These are phyloP conservation scores for Dendrocincla fuliginosa DNA, from an alignment of 2,797 vertebrate genomes.

Conservation along the genomic window DNA sequence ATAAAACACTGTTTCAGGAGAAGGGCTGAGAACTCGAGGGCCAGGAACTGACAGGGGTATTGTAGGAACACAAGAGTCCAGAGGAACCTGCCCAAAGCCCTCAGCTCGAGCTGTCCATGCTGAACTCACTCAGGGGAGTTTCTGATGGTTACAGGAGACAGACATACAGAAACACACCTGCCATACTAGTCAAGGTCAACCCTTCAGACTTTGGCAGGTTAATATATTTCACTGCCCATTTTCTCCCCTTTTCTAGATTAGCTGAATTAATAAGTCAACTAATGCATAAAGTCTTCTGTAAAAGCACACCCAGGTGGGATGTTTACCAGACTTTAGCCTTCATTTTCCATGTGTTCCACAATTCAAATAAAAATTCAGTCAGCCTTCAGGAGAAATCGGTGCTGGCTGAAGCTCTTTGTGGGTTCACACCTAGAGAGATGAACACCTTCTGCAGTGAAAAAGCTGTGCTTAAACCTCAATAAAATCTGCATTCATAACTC, in stretches of 20 bases:
- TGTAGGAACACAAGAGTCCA: not conserved
- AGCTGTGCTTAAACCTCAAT: not conserved
- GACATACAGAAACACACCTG: not conserved
- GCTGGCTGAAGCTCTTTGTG: not conserved
- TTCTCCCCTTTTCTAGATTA: not conserved
- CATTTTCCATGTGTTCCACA: not conserved
- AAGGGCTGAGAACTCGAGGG: not conserved
- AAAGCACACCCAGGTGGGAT: not conserved
- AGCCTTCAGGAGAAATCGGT: not conserved
- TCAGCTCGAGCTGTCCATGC: not conserved
- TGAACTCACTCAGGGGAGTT: not conserved
- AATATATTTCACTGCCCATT: not conserved
- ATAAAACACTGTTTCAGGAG: not conserved
- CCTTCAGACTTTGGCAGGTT: not conserved
- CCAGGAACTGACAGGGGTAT: not conserved
- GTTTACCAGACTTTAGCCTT: not conserved
- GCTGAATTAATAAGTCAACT: not conserved
- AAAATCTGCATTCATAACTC: not conserved
- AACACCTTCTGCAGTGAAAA: not conserved
- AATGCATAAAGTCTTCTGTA: not conserved
- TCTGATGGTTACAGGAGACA: not conserved
- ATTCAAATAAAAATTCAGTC: conserved; percentile 5
- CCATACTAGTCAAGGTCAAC: not conserved
- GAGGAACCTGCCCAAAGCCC: not conserved
- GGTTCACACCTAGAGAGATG: not conserved